These are phyloP conservation scores for Platycheirus rosarum DNA, from an alignment of 2,888 invertebrate genomes.

Conservation along the genomic window DNA sequence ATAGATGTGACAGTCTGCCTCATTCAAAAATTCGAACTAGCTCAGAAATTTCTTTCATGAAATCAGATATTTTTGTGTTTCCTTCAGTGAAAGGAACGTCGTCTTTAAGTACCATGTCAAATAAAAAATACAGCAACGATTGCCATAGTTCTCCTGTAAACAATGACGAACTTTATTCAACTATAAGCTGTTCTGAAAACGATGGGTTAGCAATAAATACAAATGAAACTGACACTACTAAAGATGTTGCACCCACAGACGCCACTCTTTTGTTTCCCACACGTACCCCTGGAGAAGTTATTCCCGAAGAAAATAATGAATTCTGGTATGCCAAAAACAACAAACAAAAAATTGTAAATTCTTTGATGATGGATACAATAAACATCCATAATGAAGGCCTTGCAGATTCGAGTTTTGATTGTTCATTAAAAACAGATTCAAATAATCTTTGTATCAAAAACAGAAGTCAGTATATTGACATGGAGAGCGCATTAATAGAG, in stretches of 20 bases:
- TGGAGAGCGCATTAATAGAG: constrained; percentile 78
- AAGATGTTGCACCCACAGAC: constrained; percentile 85
- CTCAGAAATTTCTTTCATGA: constrained; percentile 84
- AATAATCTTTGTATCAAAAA: constrained; percentile 60
- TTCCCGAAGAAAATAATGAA: constrained; percentile 86
- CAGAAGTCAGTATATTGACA: constrained; percentile 62
- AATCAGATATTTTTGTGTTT: constrained; percentile 79
- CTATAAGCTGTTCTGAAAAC: constrained; percentile 86
- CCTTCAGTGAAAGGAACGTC: constrained; percentile 82
- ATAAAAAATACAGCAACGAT: constrained; percentile 82
- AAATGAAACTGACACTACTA: constrained; percentile 85
- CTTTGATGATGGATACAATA: constrained; percentile 57
- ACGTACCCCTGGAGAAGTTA: constrained; percentile 81
- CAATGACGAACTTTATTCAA: constrained; percentile 84
- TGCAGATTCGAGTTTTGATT: constrained; percentile 31
- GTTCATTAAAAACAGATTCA: constrained; percentile 29
- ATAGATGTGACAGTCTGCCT: constrained; percentile 92
- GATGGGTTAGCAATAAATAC: constrained; percentile 88
- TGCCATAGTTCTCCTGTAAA: constrained; percentile 82
- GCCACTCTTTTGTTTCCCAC: constrained; percentile 82
- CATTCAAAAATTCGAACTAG: constrained; percentile 87
- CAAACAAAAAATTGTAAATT: constrained; percentile 48
- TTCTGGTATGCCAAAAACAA: constrained; percentile 74
- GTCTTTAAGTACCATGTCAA: constrained; percentile 81
- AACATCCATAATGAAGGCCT: constrained; percentile 60